These are phyloP conservation scores for Lagocephalus sceleratus DNA, from an alignment of 2,797 vertebrate species.

Conservation along the genomic window DNA sequence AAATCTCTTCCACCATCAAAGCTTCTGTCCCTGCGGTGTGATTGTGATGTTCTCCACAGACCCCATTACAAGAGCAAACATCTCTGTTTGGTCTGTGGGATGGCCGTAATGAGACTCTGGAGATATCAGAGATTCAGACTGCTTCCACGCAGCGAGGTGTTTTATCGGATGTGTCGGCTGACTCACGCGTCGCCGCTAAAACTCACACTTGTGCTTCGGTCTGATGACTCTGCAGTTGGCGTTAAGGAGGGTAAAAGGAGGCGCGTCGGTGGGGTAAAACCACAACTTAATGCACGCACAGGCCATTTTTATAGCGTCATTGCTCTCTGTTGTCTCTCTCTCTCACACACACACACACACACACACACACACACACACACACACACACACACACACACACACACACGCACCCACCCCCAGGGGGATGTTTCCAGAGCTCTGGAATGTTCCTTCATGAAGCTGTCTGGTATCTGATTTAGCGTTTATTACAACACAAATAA, in stretches of 20 bases:
- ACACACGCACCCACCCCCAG: not conserved
- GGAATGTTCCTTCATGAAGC: slow-evolving; percentile 39
- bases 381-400: slow-evolving; percentile 11
- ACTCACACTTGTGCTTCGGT: slow-evolving; percentile 27
- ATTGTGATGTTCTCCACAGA: slow-evolving; percentile 42
- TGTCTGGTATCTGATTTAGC: slow-evolving; percentile 18
- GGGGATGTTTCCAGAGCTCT: slow-evolving; percentile 9
- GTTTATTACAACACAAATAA: slow-evolving; percentile 43
- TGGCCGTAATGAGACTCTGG: slow-evolving; percentile 49
- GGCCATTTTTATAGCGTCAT: not conserved
- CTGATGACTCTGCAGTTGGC: slow-evolving; percentile 49
- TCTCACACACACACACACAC: too few species aligned
- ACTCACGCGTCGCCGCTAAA: slow-evolving; percentile 1
- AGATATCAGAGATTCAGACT: slow-evolving; percentile 21
- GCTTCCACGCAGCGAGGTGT: slow-evolving; percentile 3
- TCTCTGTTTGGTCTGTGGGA: slow-evolving; percentile 36
- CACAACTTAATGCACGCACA: slow-evolving; percentile 9
- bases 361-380: slow-evolving; percentile 5
- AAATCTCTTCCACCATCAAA: slow-evolving; percentile 37
- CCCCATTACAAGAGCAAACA: slow-evolving; percentile 47
- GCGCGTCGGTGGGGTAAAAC: slow-evolving; percentile 16
- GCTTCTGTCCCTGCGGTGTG: slow-evolving; percentile 34
- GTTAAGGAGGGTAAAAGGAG: slow-evolving; percentile 25
- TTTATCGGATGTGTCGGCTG: slow-evolving; percentile 5
- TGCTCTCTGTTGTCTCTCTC: slow-evolving; percentile 32